Percentiles rank a stretch among this genome's conserved stretches.
These are phyloP conservation scores for Rallus limicola DNA, from an alignment of 2,113 vertebrate genomes.

Conservation along the genomic window DNA sequence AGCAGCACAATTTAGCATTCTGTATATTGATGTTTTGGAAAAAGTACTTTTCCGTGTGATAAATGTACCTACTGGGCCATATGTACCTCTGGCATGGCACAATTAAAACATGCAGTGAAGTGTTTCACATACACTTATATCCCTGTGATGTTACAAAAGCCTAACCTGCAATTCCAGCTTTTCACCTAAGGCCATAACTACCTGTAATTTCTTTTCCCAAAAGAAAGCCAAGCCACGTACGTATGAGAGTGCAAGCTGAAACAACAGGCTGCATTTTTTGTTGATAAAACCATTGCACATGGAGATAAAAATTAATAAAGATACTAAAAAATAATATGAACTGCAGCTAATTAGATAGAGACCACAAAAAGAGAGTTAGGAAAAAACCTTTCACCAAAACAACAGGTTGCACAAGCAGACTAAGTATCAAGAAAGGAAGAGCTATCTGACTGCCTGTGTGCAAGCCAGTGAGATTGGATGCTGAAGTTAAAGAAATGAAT, in stretches of 20 bases:
- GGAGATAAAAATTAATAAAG: slow-evolving; percentile 19
- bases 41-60: background rate
- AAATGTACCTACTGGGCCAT: background rate
- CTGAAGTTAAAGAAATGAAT: slow-evolving; percentile 19
- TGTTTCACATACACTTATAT: background rate
- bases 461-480: slow-evolving; percentile 5
- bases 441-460: background rate
- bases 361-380: slow-evolving; percentile 32
- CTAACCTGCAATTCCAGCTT: background rate
- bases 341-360: slow-evolving; percentile 12
- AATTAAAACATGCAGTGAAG: background rate
- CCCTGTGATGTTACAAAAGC: background rate
- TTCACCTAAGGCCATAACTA: background rate
- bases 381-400: slow-evolving; percentile 48
- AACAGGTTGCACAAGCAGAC: background rate
- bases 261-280: background rate
- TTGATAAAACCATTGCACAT: background rate
- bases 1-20: background rate
- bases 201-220: background rate
- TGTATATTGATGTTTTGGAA: background rate
- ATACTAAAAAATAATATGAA: slow-evolving; percentile 8
- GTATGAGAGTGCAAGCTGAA: slow-evolving; percentile 13
- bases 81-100: background rate
- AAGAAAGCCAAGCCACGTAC: slow-evolving; percentile 13
- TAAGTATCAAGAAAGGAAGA: slow-evolving; percentile 39